phyloP scores from a whole-genome alignment of 1,140 invertebrate species.

The Coboldia fuscipes region DNA sequence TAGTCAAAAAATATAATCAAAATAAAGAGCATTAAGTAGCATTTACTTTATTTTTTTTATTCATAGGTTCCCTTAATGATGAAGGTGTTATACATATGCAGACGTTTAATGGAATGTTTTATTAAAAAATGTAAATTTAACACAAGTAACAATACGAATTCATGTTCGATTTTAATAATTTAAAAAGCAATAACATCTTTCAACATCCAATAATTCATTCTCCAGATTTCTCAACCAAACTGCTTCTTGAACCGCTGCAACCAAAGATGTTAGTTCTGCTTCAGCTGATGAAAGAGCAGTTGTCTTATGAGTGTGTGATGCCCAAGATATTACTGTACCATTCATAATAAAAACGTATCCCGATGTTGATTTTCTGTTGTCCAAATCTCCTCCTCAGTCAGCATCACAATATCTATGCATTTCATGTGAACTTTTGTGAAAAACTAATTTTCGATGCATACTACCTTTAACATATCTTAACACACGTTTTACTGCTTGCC shows the following conservation, averaged over 20 bases:
- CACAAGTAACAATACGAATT: too few relatives aligned
- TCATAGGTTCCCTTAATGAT: too few relatives aligned
- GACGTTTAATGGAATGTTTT: too few relatives aligned
- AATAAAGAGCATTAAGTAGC: too few relatives aligned
- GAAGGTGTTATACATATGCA: too few relatives aligned
- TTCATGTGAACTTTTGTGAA: too few relatives aligned
- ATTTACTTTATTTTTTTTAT: too few relatives aligned
- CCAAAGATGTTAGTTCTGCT: slow-evolving; percentile 16
- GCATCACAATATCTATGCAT: slow-evolving; percentile 21
- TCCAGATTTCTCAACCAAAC: slow-evolving; percentile 11
- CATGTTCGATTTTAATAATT: too few relatives aligned
- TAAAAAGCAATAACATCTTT: too few relatives aligned
- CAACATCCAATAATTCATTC: too few relatives aligned
- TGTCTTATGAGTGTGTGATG: slow-evolving; percentile 14
- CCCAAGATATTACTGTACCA: slow-evolving; percentile 10
- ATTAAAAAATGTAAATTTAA: too few relatives aligned
- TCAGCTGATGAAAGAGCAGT: slow-evolving; percentile 15
- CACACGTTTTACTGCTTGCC: slow-evolving; percentile 15
- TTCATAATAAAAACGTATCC: slow-evolving; percentile 14
- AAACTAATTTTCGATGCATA: slow-evolving; percentile 5
- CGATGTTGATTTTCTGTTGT: slow-evolving; percentile 19
- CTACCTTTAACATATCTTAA: slow-evolving; percentile 19
- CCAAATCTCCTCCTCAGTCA: slow-evolving; percentile 16
- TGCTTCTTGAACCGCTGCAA: slow-evolving; percentile 8
- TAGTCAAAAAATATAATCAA: too few relatives aligned